Percentiles rank a stretch among this genome's conserved stretches.
Evolutionary conservation across 2,797 vertebrate genomes (phyloP).

Genomic region (Falco rusticolus): DNA sequence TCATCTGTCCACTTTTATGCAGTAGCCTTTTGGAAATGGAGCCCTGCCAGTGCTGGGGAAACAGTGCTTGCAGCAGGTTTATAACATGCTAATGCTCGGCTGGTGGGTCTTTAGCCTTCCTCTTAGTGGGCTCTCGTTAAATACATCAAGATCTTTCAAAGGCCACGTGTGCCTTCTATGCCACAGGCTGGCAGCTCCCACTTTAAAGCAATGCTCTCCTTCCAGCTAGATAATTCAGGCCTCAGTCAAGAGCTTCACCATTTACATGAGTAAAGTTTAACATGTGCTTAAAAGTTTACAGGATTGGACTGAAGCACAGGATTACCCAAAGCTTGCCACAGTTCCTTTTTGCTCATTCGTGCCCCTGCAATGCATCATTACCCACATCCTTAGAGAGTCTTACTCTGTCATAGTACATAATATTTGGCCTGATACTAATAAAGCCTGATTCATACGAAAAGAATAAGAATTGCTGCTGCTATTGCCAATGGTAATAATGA

Average conservation of each 20-base stretch:
- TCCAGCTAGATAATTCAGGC: not conserved
- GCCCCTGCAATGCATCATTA: not conserved
- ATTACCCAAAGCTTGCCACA: not conserved
- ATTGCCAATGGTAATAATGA: not conserved
- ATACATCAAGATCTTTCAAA: not conserved
- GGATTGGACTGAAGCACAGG: not conserved
- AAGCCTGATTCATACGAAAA: not conserved
- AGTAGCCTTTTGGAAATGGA: not conserved
- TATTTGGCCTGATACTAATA: not conserved
- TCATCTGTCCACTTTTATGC: not conserved
- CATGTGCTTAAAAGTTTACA: not conserved
- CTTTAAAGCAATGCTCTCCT: not conserved
- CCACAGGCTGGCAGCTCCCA: not conserved
- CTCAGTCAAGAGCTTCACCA: not conserved
- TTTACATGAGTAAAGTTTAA: not conserved
- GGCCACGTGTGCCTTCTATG: not conserved
- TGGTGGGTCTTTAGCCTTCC: not conserved
- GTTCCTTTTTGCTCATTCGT: not conserved
- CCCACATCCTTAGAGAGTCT: not conserved
- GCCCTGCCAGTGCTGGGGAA: not conserved
- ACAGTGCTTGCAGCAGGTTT: not conserved
- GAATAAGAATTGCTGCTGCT: not conserved
- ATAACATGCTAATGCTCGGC: not conserved
- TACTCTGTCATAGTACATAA: not conserved
- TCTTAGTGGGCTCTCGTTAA: not conserved